Conservation (phyloP, 1,140 invertebrate genomes). For the Drosophila tani region DNA sequence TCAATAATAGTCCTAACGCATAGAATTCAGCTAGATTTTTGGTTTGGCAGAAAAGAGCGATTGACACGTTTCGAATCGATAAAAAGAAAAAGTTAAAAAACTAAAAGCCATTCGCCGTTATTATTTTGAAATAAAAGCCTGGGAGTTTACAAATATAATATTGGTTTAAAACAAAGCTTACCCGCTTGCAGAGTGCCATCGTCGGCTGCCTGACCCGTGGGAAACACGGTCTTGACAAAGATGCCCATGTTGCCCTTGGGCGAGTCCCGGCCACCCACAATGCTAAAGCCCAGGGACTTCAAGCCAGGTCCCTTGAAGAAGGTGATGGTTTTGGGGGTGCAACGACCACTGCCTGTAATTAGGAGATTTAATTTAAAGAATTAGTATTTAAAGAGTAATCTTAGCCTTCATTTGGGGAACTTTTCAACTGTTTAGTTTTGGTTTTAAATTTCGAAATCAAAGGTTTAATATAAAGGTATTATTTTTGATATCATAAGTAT, state of each 20-base stretch:
- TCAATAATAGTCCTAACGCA: too few relatives aligned
- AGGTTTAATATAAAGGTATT: too few relatives aligned
- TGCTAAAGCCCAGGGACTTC: slow-evolving; percentile 95
- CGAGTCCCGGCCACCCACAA: slow-evolving; percentile 95
- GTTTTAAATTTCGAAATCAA: too few relatives aligned
- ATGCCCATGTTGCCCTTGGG: slow-evolving; percentile 95
- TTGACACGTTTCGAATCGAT: too few relatives aligned
- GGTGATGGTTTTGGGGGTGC: slow-evolving; percentile 81
- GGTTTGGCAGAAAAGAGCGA: too few relatives aligned
- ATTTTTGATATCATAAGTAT: too few relatives aligned
- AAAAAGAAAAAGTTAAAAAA: too few relatives aligned
- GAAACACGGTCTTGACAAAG: slow-evolving; percentile 96
- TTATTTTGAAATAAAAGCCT: too few relatives aligned
- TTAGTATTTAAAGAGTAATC: not conserved
- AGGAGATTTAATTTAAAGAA: not conserved
- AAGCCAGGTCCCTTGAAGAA: slow-evolving; percentile 94
- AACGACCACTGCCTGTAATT: slow-evolving; percentile 67
- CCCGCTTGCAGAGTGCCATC: slow-evolving; percentile 93
- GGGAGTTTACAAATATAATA: too few relatives aligned
- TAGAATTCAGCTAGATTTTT: too few relatives aligned
- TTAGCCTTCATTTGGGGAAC: not conserved
- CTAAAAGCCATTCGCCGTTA: too few relatives aligned
- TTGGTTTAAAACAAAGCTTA: slow-evolving; percentile 81
- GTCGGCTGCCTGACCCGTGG: slow-evolving; percentile 94
- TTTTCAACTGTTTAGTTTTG: too few relatives aligned